Conservation (phyloP, 2,797 vertebrate genomes). For the Gallinago nigripennis region DNA sequence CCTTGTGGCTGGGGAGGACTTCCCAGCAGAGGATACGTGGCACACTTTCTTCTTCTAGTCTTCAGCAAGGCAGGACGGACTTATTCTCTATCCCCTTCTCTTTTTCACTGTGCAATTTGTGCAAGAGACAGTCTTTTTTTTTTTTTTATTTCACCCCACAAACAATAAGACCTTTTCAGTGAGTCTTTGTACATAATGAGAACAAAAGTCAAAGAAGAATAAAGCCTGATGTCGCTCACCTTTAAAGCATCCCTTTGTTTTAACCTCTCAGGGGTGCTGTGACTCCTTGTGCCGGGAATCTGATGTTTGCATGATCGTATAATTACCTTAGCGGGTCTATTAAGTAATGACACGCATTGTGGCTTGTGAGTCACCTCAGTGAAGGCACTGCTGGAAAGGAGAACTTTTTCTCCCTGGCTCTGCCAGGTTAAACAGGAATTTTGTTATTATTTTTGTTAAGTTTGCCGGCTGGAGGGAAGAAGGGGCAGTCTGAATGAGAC, state of each 20-base stretch:
- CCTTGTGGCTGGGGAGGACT: not conserved
- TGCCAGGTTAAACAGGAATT: constrained; percentile 11
- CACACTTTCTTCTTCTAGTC: not conserved
- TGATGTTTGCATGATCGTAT: constrained; percentile 25
- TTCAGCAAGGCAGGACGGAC: not conserved
- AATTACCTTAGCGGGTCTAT: constrained; percentile 30
- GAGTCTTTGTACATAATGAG: not conserved
- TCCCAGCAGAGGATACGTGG: rapidly evolving
- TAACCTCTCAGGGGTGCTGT: constrained; percentile 12
- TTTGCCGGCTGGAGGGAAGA: not conserved
- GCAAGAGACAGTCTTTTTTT: not conserved
- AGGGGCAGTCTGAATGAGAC: not conserved
- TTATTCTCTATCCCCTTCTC: not conserved
- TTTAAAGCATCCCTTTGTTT: constrained; percentile 55
- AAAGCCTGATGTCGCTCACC: constrained; percentile 20
- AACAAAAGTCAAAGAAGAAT: not conserved
- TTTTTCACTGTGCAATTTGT: not conserved
- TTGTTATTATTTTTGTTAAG: constrained; percentile 3
- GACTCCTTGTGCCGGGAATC: not conserved
- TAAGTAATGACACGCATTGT: constrained; percentile 48
- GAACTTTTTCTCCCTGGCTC: constrained; percentile 4
- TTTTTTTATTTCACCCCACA: not conserved
- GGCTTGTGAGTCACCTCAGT: constrained; percentile 40
- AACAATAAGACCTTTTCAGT: not conserved
- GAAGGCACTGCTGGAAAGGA: not conserved